These are phyloP conservation scores for Ateles fusciceps DNA, from an alignment of 2,797 vertebrate species.

Conservation along the genomic window DNA sequence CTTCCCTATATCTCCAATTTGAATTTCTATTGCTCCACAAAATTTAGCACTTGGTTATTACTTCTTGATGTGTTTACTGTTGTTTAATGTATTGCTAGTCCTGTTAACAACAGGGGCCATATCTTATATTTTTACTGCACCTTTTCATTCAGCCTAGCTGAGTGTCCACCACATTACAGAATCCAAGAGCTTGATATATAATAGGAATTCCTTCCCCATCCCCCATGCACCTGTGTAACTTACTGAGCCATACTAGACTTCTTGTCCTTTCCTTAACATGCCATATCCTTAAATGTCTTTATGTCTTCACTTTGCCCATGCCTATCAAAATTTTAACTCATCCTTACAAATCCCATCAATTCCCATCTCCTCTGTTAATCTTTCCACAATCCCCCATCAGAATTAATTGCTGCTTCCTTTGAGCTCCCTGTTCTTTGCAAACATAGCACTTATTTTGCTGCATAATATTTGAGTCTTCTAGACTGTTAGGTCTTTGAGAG, in stretches of 20 bases:
- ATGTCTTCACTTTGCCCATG: not conserved
- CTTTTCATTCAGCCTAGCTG: not conserved
- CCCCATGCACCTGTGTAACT: not conserved
- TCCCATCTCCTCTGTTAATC: not conserved
- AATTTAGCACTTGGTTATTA: not conserved
- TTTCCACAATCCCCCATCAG: not conserved
- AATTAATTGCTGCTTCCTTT: constrained; percentile 8
- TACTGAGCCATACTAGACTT: not conserved
- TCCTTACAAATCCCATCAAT: not conserved
- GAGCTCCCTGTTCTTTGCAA: not conserved
- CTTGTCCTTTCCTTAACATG: not conserved
- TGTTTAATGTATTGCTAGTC: not conserved
- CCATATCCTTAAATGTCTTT: not conserved
- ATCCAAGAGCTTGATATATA: not conserved
- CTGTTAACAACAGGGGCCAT: not conserved
- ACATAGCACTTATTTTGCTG: not conserved
- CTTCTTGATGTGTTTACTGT: not conserved
- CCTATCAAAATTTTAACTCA: not conserved
- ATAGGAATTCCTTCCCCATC: not conserved
- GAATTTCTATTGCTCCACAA: not conserved
- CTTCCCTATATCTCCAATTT: not conserved
- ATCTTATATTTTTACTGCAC: not conserved
- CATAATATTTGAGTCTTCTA: constrained; percentile 17
- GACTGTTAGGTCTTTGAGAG: not conserved
- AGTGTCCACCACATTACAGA: not conserved